These are phyloP conservation scores for Aleadryas rufinucha DNA, from an alignment of 2,113 vertebrate species.

Conservation along the genomic window DNA sequence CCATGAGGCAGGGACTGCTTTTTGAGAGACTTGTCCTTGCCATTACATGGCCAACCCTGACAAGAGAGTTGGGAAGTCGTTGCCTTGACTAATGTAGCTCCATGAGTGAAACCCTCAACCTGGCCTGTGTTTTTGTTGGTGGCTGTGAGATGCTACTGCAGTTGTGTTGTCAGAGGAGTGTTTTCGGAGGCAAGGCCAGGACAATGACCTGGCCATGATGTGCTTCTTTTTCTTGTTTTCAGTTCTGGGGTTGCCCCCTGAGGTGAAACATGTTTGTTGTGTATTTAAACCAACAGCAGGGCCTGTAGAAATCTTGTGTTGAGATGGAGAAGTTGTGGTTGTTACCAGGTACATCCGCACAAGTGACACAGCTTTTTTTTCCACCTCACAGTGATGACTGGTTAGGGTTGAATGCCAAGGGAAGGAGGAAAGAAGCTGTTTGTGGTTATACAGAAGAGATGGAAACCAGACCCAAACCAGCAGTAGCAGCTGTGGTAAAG, in stretches of 20 bases:
- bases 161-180: not conserved
- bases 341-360: conserved; percentile 42
- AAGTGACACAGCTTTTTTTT: not conserved
- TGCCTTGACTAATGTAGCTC: not conserved
- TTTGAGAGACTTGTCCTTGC: not conserved
- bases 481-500: conserved; percentile 40
- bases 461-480: not conserved
- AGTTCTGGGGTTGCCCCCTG: not conserved
- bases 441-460: not conserved
- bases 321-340: not conserved
- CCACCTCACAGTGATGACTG: not conserved
- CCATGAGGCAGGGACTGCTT: not conserved
- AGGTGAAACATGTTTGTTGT: not conserved
- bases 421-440: not conserved
- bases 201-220: not conserved
- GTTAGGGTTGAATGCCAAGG: not conserved
- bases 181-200: not conserved
- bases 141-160: not conserved
- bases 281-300: not conserved
- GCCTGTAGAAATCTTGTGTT: not conserved
- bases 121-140: not conserved
- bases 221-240: not conserved
- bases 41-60: not conserved
- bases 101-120: not conserved
- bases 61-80: not conserved